Percentiles rank a stretch among this genome's conserved stretches.
Evolutionary conservation across 2,797 vertebrate species (phyloP).

Genomic region (Myoxocephalus aenaeus): DNA sequence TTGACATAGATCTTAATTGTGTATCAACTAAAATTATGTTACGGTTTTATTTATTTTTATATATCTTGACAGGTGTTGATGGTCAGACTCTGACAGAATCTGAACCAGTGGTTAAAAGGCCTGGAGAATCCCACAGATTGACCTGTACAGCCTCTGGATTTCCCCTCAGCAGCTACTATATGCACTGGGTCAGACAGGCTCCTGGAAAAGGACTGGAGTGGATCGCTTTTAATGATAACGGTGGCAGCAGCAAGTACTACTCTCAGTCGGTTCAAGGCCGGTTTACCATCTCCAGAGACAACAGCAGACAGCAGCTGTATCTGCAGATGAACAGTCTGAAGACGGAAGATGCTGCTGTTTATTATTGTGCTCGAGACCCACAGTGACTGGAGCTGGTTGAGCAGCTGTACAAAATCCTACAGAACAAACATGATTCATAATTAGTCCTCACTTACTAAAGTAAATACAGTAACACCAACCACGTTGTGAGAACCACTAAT

Average conservation of each 20-base stretch:
- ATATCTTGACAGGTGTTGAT: conserved; percentile 23
- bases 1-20: too few relatives aligned
- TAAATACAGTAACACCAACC: too few relatives aligned
- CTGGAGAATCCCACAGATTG: conserved; percentile 48
- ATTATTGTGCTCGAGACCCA: conserved; percentile 36
- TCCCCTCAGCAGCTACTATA: background rate
- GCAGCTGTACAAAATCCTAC: too few relatives aligned
- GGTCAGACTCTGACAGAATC: conserved; percentile 60
- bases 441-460: too few relatives aligned
- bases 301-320: conserved; percentile 21
- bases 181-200: conserved; percentile 60
- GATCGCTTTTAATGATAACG: too few relatives aligned
- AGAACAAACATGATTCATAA: too few relatives aligned
- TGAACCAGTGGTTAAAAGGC: conserved; percentile 31
- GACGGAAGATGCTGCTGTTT: conserved; percentile 31
- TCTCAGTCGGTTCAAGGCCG: too few relatives aligned
- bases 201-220: too few relatives aligned
- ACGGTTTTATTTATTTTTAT: too few relatives aligned
- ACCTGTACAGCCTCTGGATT: conserved; percentile 42
- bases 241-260: too few relatives aligned
- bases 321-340: conserved; percentile 51
- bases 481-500: too few relatives aligned
- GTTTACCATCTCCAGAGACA: conserved; percentile 62
- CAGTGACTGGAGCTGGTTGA: background rate
- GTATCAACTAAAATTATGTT: too few relatives aligned